Evolutionary conservation across 2,113 vertebrate species (phyloP), one percentile per base, ranked within the genome.

Genomic region (Atherinomorus stipes): DNA sequence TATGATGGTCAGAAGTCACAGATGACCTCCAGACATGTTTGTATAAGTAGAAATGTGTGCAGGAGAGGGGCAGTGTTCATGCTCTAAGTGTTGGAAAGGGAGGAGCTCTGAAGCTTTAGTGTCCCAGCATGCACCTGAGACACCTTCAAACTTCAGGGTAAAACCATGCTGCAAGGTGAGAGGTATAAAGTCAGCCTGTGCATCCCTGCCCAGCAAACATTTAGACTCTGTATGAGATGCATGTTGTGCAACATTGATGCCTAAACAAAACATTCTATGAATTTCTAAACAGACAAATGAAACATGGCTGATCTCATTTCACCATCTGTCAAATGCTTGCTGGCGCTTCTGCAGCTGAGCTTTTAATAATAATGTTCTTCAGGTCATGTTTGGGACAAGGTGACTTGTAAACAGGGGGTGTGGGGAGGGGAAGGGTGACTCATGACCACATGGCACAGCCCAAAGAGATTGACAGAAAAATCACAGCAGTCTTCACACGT

Each of bases 401-500:
- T 51, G 51, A 8, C 4, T 0, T 63, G 60, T 38, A 7, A 37
- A 59, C 19, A 22, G 44, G 16, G 15, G 38, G 57, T 23, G 19
- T 37, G 11, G 63, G 37, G 25, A 22, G 44, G 11, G 63, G 37
- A 42, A 25, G 21, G 12, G 47, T 28, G 62, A 72, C 42, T 74
- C 34, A 40, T 64, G 50, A 75, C 12, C 65, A 42, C 25, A 75
- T 38, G 58, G 23, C 40, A 60, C 38, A 74, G 72, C 18, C 40
- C 26, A 72, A 64, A 73, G 57, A 57, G 45, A 51, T 3, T 38
- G 57, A 53, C 23, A 71, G 58, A 69, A 57, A 70, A 57, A 79
- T 64, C 86, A 91, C 80, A 89, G 80, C 72, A 86, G 66, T 85
- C 71, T 72, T 81, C 76, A 91, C 85, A 83, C 60, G 71, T 63